Percentiles rank a stretch among this genome's conserved stretches.
phyloP scores from a whole-genome alignment of 2,888 invertebrate species.

The Erebia ligea region DNA sequence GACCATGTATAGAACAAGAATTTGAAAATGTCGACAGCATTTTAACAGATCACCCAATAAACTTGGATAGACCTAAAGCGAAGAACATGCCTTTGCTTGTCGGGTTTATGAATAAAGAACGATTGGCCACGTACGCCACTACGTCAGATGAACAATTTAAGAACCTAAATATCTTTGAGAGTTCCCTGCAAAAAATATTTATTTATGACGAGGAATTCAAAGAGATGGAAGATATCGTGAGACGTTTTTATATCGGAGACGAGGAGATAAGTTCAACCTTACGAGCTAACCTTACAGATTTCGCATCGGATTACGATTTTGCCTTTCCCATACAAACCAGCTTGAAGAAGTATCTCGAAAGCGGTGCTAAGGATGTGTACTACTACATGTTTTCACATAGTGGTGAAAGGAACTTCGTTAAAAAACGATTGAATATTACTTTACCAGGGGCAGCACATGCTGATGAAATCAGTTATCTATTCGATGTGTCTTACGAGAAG shows the following conservation, averaged over 20 bases:
- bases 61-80: conserved; percentile 50
- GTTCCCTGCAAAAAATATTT: conserved; percentile 27
- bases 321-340: conserved; percentile 53
- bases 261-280: conserved; percentile 31
- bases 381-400: conserved; percentile 58
- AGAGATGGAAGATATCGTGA: conserved; percentile 28
- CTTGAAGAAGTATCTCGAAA: conserved; percentile 50
- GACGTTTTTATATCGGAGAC: conserved; percentile 39
- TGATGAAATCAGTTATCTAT: conserved; percentile 60
- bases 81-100: conserved; percentile 52
- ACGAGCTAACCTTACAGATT: conserved; percentile 47
- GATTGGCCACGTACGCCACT: conserved; percentile 37
- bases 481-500: conserved; percentile 45
- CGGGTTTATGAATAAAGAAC: conserved; percentile 59
- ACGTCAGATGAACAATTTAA: conserved; percentile 42
- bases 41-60: conserved; percentile 51
- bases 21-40: conserved; percentile 55
- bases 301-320: conserved; percentile 56
- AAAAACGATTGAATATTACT: conserved; percentile 36
- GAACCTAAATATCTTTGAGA: conserved; percentile 41
- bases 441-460: conserved; percentile 57
- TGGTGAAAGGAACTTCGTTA: conserved; percentile 48
- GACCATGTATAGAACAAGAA: conserved; percentile 54
- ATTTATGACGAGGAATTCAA: conserved; percentile 36
- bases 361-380: conserved; percentile 48